Conservation (phyloP, 2,888 invertebrate genomes). For the Leptarthrus brevirostris region DNA sequence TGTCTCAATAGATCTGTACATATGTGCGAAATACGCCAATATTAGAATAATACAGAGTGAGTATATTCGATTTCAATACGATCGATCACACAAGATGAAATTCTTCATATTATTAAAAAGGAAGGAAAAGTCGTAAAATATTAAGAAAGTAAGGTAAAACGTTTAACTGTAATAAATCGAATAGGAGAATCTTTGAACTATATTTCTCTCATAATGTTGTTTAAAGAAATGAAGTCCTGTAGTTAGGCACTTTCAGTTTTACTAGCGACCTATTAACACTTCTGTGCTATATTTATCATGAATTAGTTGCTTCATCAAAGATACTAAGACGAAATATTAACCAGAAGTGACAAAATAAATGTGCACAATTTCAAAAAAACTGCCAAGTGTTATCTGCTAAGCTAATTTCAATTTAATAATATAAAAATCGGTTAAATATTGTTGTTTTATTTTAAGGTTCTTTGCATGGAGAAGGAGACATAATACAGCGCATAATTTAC, state of each 20-base stretch:
- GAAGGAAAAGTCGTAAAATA: neutral
- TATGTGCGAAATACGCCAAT: neutral
- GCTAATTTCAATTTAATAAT: slow-evolving; percentile 2
- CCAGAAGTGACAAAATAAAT: neutral
- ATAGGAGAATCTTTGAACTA: neutral
- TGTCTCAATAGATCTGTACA: slow-evolving; percentile 19
- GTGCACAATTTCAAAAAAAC: slow-evolving; percentile 39
- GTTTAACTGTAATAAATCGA: too few species aligned
- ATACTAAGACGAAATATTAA: neutral
- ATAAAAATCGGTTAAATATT: slow-evolving; percentile 29
- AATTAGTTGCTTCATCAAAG: neutral
- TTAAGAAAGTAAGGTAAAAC: too few species aligned
- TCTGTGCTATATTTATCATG: neutral
- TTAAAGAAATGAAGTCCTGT: neutral
- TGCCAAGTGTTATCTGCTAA: slow-evolving; percentile 32
- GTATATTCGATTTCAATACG: neutral
- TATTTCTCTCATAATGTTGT: neutral
- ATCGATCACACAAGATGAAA: neutral
- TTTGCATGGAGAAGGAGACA: too few species aligned
- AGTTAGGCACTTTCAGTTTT: neutral
- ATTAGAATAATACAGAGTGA: neutral
- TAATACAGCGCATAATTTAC: too few species aligned
- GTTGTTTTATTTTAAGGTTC: slow-evolving; percentile 29
- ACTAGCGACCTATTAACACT: neutral
- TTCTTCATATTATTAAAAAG: neutral